Evolutionary conservation across 2,797 vertebrate species (phyloP).

Genomic region (Dryobates pubescens): DNA sequence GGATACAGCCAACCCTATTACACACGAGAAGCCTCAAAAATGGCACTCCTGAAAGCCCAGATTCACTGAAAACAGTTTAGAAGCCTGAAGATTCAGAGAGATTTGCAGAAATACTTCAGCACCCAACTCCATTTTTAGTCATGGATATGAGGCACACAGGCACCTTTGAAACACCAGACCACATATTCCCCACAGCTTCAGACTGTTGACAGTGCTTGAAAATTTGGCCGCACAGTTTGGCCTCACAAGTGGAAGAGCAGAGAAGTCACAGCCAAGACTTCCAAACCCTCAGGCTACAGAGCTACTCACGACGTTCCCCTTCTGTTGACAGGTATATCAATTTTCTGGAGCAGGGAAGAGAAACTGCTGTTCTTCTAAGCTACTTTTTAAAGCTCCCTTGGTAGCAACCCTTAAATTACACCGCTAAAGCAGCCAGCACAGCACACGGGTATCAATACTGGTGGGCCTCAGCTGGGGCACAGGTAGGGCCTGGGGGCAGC

Average conservation of each 20-base stretch:
- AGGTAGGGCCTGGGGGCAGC: neutral
- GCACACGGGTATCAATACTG: fast-evolving
- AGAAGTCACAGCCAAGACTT: neutral
- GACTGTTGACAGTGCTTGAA: neutral
- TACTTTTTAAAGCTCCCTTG: neutral
- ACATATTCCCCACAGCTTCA: fast-evolving
- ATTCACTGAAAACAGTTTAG: neutral
- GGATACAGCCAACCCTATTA: neutral
- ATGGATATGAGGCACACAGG: fast-evolving
- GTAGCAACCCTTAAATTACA: fast-evolving
- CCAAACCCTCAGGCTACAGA: neutral
- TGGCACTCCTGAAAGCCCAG: neutral
- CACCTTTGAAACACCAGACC: neutral
- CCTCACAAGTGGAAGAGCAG: neutral
- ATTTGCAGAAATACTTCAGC: neutral
- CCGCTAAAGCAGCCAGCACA: fast-evolving
- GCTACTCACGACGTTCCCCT: neutral
- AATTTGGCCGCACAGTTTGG: neutral
- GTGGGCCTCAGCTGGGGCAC: fast-evolving
- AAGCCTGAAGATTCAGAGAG: neutral
- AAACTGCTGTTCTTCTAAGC: neutral
- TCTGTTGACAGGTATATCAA: fast-evolving
- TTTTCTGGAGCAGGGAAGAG: neutral
- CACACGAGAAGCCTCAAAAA: neutral
- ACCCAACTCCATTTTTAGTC: neutral